phyloP scores from a whole-genome alignment of 2,113 vertebrate species.

The Manacus vitellinus region DNA sequence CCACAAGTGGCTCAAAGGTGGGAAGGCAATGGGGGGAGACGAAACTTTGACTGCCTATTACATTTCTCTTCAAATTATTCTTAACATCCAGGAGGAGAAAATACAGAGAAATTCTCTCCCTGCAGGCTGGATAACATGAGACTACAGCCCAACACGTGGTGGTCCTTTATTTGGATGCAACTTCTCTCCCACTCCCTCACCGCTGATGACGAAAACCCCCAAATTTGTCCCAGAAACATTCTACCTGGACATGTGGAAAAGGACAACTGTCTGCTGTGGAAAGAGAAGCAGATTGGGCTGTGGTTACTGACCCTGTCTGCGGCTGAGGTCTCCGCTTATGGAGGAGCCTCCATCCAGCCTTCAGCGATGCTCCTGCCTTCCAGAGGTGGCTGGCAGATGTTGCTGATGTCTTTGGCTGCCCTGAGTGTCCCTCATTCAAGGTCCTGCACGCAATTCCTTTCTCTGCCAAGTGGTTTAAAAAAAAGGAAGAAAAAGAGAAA shows the following conservation, averaged over 20 bases:
- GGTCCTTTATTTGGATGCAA: neutral
- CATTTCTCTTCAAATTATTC: neutral
- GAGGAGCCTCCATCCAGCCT: neutral
- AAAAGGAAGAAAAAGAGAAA: neutral
- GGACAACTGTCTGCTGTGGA: neutral
- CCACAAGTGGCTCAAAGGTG: neutral
- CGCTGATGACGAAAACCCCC: neutral
- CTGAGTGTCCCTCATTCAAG: neutral
- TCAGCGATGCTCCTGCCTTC: neutral
- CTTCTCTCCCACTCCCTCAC: neutral
- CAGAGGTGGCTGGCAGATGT: constrained; percentile 25
- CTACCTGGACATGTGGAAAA: constrained; percentile 15
- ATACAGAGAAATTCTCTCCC: neutral
- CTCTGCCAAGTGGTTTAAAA: neutral
- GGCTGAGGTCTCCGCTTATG: neutral
- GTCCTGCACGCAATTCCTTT: neutral
- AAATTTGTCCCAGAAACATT: neutral
- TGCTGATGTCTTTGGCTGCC: constrained; percentile 55
- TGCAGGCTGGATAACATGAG: neutral
- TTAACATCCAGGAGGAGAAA: neutral
- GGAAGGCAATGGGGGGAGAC: neutral
- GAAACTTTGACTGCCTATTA: neutral
- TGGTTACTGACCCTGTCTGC: constrained; percentile 27
- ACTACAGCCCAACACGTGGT: neutral
- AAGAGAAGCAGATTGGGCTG: neutral